Evolutionary conservation across 1,140 invertebrate genomes (phyloP).

Genomic region (Aphidius ervi): DNA sequence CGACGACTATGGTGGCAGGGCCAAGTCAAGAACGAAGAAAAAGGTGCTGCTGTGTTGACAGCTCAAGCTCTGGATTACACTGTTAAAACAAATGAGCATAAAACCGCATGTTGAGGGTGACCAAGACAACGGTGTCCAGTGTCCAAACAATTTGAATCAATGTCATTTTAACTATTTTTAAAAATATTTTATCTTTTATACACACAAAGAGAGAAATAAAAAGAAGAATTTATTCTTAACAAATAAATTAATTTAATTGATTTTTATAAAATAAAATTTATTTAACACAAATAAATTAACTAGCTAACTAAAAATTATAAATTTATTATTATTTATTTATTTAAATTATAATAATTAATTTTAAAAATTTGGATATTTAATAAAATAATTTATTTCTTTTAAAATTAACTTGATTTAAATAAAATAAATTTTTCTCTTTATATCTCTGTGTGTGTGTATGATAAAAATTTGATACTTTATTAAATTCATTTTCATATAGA

Average conservation of each 20-base stretch:
- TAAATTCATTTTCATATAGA: too few relatives aligned
- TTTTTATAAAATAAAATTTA: not conserved
- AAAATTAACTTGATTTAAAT: too few relatives aligned
- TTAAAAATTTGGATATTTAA: too few relatives aligned
- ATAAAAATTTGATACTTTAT: too few relatives aligned
- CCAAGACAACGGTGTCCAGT: conserved; percentile 1
- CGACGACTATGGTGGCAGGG: not conserved
- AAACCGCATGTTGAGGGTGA: not conserved
- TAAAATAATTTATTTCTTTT: too few relatives aligned
- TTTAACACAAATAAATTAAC: too few relatives aligned
- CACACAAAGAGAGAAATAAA: not conserved
- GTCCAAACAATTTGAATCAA: conserved; percentile 13
- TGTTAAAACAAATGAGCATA: conserved; percentile 39
- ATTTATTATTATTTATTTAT: too few relatives aligned
- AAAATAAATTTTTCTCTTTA: too few relatives aligned
- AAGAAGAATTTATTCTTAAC: conserved; percentile 15
- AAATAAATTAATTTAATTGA: not conserved
- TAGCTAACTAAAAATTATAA: too few relatives aligned
- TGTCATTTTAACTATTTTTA: not conserved
- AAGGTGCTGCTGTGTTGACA: conserved; percentile 37
- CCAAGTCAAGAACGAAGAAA: not conserved
- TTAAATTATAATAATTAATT: too few relatives aligned
- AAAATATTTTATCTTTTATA: not conserved
- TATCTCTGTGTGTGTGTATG: too few relatives aligned
- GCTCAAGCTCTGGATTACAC: conserved; percentile 32